Conservation (phyloP, 2,888 invertebrate species). For the Subacronicta megacephala region DNA sequence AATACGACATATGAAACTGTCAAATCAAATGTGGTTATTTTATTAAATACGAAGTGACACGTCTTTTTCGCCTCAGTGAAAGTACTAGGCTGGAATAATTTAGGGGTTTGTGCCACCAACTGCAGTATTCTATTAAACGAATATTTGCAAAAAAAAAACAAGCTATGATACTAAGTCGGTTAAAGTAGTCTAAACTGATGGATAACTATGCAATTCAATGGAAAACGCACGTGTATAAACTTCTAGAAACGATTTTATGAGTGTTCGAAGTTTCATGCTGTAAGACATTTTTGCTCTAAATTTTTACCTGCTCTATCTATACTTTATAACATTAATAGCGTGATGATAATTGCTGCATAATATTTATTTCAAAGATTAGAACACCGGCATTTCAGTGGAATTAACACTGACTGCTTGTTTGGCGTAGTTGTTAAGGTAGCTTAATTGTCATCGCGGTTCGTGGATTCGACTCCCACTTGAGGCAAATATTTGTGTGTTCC, state of each 20-base stretch:
- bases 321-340: conserved; percentile 17
- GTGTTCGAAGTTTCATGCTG: conserved; percentile 1
- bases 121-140: conserved; percentile 39
- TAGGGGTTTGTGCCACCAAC: conserved; percentile 54
- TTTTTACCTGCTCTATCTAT: conserved; percentile 8
- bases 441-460: too few relatives aligned
- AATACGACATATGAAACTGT: conserved; percentile 51
- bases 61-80: conserved; percentile 52
- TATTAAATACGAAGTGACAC: conserved; percentile 47
- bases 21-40: conserved; percentile 49
- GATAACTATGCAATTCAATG: conserved; percentile 16
- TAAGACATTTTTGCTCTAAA: conserved; percentile 15
- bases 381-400: too few relatives aligned
- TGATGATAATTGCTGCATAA: conserved; percentile 17
- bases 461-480: too few relatives aligned
- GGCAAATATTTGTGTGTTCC: too few relatives aligned
- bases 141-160: conserved; percentile 45
- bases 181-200: conserved; percentile 13
- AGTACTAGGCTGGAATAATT: conserved; percentile 65
- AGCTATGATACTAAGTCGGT: conserved; percentile 17
- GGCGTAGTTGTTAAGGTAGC: too few relatives aligned
- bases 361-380: conserved; percentile 4
- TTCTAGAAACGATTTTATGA: conserved; percentile 6
- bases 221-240: conserved; percentile 11
- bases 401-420: too few relatives aligned